Conservation (phyloP, 2,797 vertebrate genomes). For the Cirrhinus molitorella region DNA sequence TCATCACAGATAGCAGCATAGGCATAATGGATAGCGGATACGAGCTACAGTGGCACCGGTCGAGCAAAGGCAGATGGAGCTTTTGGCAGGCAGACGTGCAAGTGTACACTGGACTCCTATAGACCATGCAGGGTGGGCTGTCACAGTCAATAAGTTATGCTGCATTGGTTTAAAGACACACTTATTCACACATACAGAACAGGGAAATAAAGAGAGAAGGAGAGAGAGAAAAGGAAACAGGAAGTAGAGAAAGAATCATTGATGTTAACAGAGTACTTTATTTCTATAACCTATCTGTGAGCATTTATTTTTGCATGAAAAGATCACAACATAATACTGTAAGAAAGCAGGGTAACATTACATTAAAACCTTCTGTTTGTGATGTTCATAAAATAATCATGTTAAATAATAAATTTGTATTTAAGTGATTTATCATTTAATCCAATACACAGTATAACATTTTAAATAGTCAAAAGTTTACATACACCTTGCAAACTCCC, state of each 20-base stretch:
- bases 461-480: too few species aligned
- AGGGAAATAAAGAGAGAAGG: not conserved
- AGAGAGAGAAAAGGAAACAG: not conserved
- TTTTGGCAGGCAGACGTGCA: conserved; percentile 71
- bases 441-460: not conserved
- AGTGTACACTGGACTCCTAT: conserved; percentile 72
- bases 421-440: not conserved
- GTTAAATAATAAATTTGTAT: not conserved
- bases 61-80: conserved; percentile 79
- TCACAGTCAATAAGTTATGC: conserved; percentile 76
- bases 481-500: too few species aligned
- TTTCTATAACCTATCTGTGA: not conserved
- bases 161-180: conserved; percentile 64
- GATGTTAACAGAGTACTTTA: not conserved
- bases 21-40: conserved; percentile 70
- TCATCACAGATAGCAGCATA: conserved; percentile 68
- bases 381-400: not conserved
- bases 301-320: not conserved
- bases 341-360: not conserved
- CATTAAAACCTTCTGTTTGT: not conserved
- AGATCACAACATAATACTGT: not conserved
- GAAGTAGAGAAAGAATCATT: not conserved
- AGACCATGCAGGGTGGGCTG: conserved; percentile 72
- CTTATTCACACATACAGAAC: not conserved
- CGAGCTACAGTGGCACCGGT: conserved; percentile 67